Percentiles rank a stretch among this genome's conserved stretches.
These are phyloP conservation scores for Myripristis murdjan DNA, from an alignment of 2,797 vertebrate genomes.

Conservation along the genomic window DNA sequence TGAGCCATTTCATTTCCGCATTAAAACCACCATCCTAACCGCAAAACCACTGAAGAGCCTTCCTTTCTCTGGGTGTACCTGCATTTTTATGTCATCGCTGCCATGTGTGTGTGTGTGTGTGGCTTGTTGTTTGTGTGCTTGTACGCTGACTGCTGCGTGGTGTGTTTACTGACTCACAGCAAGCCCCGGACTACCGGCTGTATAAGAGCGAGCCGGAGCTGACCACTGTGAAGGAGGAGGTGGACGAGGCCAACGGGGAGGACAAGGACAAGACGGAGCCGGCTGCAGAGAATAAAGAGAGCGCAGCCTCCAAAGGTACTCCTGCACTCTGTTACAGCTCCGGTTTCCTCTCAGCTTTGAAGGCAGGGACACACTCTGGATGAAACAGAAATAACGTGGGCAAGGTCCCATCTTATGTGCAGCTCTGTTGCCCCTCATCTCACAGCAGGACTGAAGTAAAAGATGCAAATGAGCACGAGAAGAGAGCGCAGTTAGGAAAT, in stretches of 20 bases:
- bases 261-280: slow-evolving; percentile 86
- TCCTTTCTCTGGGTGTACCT: no score
- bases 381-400: no score
- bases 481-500: no score
- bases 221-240: slow-evolving; percentile 96
- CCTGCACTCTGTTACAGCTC: background rate
- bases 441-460: no score
- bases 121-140: background rate
- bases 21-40: no score
- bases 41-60: background rate
- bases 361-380: no score
- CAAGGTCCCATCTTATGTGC: no score
- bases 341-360: no score
- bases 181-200: slow-evolving; percentile 95
- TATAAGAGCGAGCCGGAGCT: slow-evolving; percentile 98
- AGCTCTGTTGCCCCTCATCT: no score
- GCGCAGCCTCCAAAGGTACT: slow-evolving; percentile 87
- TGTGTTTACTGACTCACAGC: slow-evolving; percentile 51
- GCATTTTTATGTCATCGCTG: background rate
- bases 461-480: no score
- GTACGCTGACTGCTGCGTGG: background rate
- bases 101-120: background rate
- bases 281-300: slow-evolving; percentile 84
- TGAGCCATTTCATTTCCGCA: no score
- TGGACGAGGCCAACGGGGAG: slow-evolving; percentile 91